These are phyloP conservation scores for Agonum fuliginosum DNA, from an alignment of 2,888 invertebrate species.

Conservation along the genomic window DNA sequence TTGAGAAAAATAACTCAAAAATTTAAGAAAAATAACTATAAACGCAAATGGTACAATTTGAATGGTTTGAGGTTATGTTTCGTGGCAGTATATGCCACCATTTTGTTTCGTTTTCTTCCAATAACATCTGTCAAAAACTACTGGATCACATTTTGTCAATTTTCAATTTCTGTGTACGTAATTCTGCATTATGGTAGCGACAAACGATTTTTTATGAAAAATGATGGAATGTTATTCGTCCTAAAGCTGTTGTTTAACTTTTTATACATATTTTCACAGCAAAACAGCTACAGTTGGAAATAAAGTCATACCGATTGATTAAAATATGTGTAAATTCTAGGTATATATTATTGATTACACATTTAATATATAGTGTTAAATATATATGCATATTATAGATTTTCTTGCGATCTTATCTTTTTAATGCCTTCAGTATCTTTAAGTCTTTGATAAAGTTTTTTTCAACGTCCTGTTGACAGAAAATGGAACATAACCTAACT, in stretches of 20 bases:
- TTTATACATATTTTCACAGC: constrained; percentile 46
- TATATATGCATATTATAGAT: constrained; percentile 51
- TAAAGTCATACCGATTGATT: constrained; percentile 48
- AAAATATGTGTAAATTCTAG: constrained; percentile 56
- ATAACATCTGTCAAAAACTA: constrained; percentile 28
- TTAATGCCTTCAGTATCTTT: constrained; percentile 37
- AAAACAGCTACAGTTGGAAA: constrained; percentile 53
- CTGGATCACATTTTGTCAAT: constrained; percentile 5
- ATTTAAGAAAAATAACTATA: no score
- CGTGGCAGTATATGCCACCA: not conserved
- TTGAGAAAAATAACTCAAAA: no score
- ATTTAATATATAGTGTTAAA: constrained; percentile 58
- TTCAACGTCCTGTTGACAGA: no score
- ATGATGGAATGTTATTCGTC: constrained; percentile 54
- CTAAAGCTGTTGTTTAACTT: constrained; percentile 52
- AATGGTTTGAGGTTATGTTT: constrained; percentile 4
- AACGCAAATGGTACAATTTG: no score
- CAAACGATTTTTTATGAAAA: constrained; percentile 30
- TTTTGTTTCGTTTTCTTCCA: not conserved
- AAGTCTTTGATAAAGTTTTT: constrained; percentile 17
- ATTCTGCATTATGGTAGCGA: constrained; percentile 17
- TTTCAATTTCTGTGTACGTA: not conserved
- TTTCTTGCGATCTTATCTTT: constrained; percentile 8
- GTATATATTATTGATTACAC: constrained; percentile 55
- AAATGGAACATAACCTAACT: not conserved